phyloP scores from a whole-genome alignment of 2,113 vertebrate genomes.

The Spilogale gracilis region DNA sequence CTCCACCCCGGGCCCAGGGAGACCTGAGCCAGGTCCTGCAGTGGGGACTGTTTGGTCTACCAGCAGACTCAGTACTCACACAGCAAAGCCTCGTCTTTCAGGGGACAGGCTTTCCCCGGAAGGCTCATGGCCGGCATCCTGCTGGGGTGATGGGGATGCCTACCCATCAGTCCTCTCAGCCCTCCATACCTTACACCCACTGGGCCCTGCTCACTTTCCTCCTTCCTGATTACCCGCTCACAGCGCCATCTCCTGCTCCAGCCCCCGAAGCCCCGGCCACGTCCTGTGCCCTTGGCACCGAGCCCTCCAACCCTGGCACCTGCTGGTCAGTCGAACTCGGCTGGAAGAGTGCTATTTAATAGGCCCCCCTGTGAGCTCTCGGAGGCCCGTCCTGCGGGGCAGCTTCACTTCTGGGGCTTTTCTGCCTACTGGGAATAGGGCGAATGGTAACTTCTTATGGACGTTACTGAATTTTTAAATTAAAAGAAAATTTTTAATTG shows the following conservation, averaged over 20 bases:
- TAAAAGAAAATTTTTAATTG: background rate
- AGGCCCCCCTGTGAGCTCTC: background rate
- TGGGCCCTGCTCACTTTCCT: background rate
- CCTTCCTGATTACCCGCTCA: background rate
- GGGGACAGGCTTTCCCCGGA: background rate
- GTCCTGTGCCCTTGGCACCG: background rate
- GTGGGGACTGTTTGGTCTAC: background rate
- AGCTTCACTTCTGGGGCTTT: background rate
- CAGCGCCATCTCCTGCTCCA: background rate
- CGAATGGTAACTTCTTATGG: background rate
- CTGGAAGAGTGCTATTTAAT: background rate
- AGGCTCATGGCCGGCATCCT: background rate
- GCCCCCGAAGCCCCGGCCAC: accelerated
- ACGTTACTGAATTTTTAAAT: background rate
- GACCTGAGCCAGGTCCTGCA: background rate
- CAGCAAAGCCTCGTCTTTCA: background rate
- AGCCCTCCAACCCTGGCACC: background rate
- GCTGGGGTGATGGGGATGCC: background rate
- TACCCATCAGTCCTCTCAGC: background rate
- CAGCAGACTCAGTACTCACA: background rate
- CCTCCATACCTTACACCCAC: background rate
- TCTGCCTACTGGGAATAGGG: background rate
- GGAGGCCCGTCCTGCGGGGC: background rate
- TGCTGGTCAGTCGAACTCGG: background rate
- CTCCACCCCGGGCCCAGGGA: background rate